A percentile compares a stretch with the other conserved stretches of the same genome.
Conservation (phyloP, 1,140 invertebrate species). For the Bombus vancouverensis region DNA sequence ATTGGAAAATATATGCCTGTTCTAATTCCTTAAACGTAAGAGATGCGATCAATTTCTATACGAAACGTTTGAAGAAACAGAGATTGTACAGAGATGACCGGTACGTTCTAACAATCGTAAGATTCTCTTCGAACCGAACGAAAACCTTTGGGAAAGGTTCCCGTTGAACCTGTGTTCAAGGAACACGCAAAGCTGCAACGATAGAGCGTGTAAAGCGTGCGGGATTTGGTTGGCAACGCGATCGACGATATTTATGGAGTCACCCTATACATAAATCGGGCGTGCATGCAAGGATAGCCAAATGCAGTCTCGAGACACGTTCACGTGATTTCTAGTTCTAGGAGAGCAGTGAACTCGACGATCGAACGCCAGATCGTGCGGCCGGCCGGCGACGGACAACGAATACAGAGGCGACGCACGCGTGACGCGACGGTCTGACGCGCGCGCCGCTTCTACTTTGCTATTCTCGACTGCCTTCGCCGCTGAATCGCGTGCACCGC, state of each 20-base stretch:
- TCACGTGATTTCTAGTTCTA: constrained; percentile 48
- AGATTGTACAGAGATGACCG: background rate
- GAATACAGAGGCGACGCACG: background rate
- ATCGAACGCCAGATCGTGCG: constrained; percentile 31
- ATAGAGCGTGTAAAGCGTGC: background rate
- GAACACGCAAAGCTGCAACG: background rate
- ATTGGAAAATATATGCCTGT: too few relatives aligned
- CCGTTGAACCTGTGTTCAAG: background rate
- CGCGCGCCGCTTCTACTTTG: too few relatives aligned
- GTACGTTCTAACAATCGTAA: too few relatives aligned
- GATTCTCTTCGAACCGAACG: too few relatives aligned
- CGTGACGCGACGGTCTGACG: background rate
- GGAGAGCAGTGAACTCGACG: constrained; percentile 43
- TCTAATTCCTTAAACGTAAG: too few relatives aligned
- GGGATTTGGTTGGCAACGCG: background rate
- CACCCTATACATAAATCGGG: constrained; percentile 13
- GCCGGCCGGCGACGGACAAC: background rate
- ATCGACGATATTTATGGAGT: background rate
- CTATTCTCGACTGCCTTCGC: background rate
- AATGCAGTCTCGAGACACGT: constrained; percentile 30
- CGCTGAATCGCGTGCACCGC: constrained; percentile 25
- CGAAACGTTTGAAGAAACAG: too few relatives aligned
- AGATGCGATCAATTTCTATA: too few relatives aligned
- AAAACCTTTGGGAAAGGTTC: too few relatives aligned
- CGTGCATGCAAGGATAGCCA: background rate